Evolutionary conservation across 1,140 invertebrate genomes (phyloP).

Genomic region (Drosophila murphyi): DNA sequence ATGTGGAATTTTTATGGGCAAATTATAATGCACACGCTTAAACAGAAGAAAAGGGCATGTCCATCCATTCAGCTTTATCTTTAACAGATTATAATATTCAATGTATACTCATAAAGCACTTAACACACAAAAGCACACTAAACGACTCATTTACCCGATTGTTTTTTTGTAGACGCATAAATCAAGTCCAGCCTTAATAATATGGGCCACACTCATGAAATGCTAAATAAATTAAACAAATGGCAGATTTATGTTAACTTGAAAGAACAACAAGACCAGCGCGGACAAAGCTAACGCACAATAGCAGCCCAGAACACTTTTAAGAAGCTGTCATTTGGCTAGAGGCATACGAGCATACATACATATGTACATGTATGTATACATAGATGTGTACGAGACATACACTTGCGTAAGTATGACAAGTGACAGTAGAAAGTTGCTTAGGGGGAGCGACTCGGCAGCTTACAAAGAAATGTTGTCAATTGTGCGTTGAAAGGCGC

Average conservation of each 20-base stretch:
- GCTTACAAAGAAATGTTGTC: constrained; percentile 50
- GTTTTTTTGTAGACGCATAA: constrained; percentile 28
- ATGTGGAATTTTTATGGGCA: too few relatives aligned
- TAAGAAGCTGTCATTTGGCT: constrained; percentile 71
- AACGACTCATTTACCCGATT: constrained; percentile 54
- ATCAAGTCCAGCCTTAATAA: constrained; percentile 31
- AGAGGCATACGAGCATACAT: constrained; percentile 40
- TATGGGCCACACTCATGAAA: constrained; percentile 65
- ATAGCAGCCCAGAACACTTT: constrained; percentile 75
- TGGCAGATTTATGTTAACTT: constrained; percentile 66
- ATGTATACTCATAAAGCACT: constrained; percentile 22
- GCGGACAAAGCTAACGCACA: constrained; percentile 35
- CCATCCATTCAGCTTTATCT: not conserved
- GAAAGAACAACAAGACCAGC: constrained; percentile 49
- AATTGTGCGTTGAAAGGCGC: constrained; percentile 55
- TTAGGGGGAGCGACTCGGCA: constrained; percentile 47
- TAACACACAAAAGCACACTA: constrained; percentile 20
- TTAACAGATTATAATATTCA: not conserved
- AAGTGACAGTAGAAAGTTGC: constrained; percentile 80
- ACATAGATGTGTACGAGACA: constrained; percentile 21
- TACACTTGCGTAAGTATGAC: constrained; percentile 48
- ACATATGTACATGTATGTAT: not conserved
- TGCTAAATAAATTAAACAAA: constrained; percentile 72
- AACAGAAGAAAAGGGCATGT: too few relatives aligned
- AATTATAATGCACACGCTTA: too few relatives aligned